Evolutionary conservation across 2,113 vertebrate species (phyloP).

Genomic region (Silurus glanis): DNA sequence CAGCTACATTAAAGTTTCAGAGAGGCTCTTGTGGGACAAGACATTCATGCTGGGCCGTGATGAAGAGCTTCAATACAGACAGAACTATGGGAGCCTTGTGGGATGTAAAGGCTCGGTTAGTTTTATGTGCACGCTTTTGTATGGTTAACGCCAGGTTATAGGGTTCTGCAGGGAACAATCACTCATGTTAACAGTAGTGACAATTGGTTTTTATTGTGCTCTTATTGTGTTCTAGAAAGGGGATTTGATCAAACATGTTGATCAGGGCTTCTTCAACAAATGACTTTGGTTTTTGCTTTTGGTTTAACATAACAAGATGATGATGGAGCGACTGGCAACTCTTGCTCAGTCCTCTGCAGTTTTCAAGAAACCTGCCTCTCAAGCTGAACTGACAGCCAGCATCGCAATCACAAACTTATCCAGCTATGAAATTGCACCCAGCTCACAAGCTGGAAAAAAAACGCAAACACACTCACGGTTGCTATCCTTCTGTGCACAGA

Average conservation of each 20-base stretch:
- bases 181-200: conserved; percentile 30
- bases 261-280: conserved; percentile 2
- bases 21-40: conserved; percentile 19
- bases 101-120: conserved; percentile 38
- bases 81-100: neutral
- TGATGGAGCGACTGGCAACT: conserved; percentile 12
- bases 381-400: conserved; percentile 36
- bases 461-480: neutral
- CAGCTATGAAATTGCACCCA: conserved; percentile 47
- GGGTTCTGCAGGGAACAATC: conserved; percentile 40
- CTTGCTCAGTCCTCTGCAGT: neutral
- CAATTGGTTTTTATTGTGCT: neutral
- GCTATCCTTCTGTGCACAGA: neutral
- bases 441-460: conserved; percentile 9
- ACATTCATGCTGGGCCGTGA: conserved; percentile 25
- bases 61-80: conserved; percentile 26
- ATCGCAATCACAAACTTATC: conserved; percentile 45
- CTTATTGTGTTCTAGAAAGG: neutral
- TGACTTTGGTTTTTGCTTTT: conserved; percentile 23
- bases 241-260: neutral
- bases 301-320: conserved; percentile 16
- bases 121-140: conserved; percentile 36
- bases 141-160: conserved; percentile 21
- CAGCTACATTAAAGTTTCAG: conserved; percentile 27
- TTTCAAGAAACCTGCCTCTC: conserved; percentile 27